Percentiles rank a stretch among this genome's conserved stretches.
These are phyloP conservation scores for Metopia argyrocephala DNA, from an alignment of 2,888 invertebrate genomes.

Conservation along the genomic window DNA sequence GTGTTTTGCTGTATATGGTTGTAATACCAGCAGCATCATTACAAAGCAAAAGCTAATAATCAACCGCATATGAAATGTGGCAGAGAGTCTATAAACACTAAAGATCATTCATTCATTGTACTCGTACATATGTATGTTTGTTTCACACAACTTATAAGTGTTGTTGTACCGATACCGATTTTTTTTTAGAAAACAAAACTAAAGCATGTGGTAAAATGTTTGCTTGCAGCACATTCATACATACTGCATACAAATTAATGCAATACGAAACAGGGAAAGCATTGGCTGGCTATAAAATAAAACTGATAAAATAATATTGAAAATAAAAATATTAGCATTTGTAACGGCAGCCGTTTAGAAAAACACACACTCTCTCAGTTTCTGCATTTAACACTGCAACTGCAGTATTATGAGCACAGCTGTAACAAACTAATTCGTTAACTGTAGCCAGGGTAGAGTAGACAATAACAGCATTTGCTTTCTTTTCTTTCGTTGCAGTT, in stretches of 20 bases:
- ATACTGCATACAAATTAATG: conserved; percentile 26
- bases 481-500: conserved; percentile 57
- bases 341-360: conserved; percentile 64
- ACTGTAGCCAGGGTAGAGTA: conserved; percentile 36
- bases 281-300: background rate
- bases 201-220: conserved; percentile 50
- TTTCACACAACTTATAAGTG: conserved; percentile 23
- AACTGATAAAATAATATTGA: background rate
- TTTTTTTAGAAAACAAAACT: conserved; percentile 28
- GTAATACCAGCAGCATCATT: conserved; percentile 1
- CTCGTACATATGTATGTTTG: conserved; percentile 54
- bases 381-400: conserved; percentile 21
- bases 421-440: conserved; percentile 51
- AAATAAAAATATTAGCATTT: conserved; percentile 62
- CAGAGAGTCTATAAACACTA: conserved; percentile 53
- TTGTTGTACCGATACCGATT: background rate
- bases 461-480: conserved; percentile 48
- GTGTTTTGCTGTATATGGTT: no score
- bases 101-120: no score
- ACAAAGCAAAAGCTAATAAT: background rate
- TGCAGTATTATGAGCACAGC: background rate
- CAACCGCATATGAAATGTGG: conserved; percentile 32
- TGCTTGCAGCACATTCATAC: conserved; percentile 50
- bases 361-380: conserved; percentile 32
- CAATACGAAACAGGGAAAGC: background rate